Evolutionary conservation across 2,113 vertebrate genomes (phyloP), one percentile per base, ranked within the genome.

Genomic region (Typhlomys cinereus): DNA sequence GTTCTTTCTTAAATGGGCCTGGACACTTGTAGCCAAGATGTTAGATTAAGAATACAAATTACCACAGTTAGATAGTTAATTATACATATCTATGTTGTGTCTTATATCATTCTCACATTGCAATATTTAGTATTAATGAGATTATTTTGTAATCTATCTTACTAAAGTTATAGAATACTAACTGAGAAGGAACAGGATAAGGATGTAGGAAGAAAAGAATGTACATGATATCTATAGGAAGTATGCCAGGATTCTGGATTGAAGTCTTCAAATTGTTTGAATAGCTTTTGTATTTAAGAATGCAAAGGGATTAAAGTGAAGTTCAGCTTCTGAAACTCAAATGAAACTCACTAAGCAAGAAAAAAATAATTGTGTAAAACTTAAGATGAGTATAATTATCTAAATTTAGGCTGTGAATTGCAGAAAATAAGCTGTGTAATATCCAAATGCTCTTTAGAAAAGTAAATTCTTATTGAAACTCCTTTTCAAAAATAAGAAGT

Each of bases 251-350:
- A 84, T 93, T 95, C 89, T 92, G 90, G 89, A 88, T n/a, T 50
- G 92, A 92, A 90, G 67, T 84, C 89, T 95, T 86, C 75, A 90
- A 67, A 96, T 97, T 94, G 93, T 96, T 96, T 86, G 92, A 92
- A 96, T 91, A 96, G 74, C 52, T 94, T 88, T 91, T 95, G 80
- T 96, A 90, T 67, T 89, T 80, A 92, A 86, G 67, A 92, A 92
- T 62, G 95, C 75, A 94, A 90, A 92, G 61, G 6, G n/a, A 93
- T 92, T 88, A 95, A 94, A 92, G 85, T 69, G 61, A 90, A 39
- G 18, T 78, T 95, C 73, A 85, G 39, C 17, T 52, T 96, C 76
- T 84, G 75, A 94, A 57, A 88, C 41, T 84, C 79, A 79, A 91
- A 94, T 89, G 41, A 87, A 90, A 8, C 7, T 84, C 66, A 79